These are phyloP conservation scores for Aporophyla nigra DNA, from an alignment of 2,888 invertebrate species.

Conservation along the genomic window DNA sequence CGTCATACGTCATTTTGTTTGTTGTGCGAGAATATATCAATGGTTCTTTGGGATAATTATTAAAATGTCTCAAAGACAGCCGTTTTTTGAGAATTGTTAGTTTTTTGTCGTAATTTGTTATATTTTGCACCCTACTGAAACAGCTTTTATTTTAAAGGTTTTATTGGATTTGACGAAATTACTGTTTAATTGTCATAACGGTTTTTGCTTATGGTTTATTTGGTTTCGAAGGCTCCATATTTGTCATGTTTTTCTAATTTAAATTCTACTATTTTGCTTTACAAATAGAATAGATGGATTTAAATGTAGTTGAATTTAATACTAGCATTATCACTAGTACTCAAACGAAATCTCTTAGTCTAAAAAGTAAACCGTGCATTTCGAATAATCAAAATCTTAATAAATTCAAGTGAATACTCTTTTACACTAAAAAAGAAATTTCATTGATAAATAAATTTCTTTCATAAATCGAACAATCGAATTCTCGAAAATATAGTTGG, in stretches of 20 bases:
- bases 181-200: not conserved
- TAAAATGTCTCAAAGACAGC: not conserved
- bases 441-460: constrained; percentile 70
- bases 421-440: constrained; percentile 41
- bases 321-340: not conserved
- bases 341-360: not conserved
- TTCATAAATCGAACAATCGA: constrained; percentile 64
- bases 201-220: not conserved
- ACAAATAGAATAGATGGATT: no score
- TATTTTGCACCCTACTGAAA: not conserved
- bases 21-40: constrained; percentile 26
- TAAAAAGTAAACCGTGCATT: not conserved
- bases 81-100: no score
- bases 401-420: constrained; percentile 10
- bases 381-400: not conserved
- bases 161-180: not conserved
- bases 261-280: not conserved
- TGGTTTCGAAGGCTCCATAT: not conserved
- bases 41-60: constrained; percentile 19
- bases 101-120: no score
- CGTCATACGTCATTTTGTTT: constrained; percentile 29
- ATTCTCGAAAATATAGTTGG: constrained; percentile 56
- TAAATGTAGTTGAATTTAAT: no score
- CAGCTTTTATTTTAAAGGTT: not conserved
- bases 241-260: not conserved